phyloP scores from a whole-genome alignment of 2,888 invertebrate genomes.

The Litoditis marina region DNA sequence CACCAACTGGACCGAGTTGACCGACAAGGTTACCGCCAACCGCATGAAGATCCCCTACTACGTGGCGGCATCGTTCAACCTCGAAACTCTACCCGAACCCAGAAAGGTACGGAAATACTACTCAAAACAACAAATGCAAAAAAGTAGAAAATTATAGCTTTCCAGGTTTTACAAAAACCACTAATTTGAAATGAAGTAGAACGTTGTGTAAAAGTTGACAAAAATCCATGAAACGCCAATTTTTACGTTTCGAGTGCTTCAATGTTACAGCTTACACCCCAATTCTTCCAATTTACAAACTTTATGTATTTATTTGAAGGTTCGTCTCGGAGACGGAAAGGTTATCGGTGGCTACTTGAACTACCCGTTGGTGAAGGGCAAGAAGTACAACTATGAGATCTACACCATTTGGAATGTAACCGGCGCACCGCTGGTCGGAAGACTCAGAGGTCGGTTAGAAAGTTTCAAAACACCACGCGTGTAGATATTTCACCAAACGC shows the following conservation, averaged over 20 bases:
- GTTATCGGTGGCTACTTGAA: constrained; percentile 62
- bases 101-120: constrained; percentile 41
- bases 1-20: constrained; percentile 60
- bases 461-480: too few relatives aligned
- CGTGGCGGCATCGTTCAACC: constrained; percentile 60
- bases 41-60: constrained; percentile 59
- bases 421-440: constrained; percentile 56
- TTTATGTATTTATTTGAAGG: constrained; percentile 15
- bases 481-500: too few relatives aligned
- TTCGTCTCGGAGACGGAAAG: constrained; percentile 58
- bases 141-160: too few relatives aligned
- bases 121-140: too few relatives aligned
- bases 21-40: constrained; percentile 61
- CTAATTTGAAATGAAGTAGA: too few relatives aligned
- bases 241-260: too few relatives aligned
- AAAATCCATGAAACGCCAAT: too few relatives aligned
- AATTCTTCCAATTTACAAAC: too few relatives aligned
- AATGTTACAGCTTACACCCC: too few relatives aligned
- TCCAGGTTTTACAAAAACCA: too few relatives aligned
- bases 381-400: constrained; percentile 61
- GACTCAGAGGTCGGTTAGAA: constrained; percentile 51
- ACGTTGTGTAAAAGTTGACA: too few relatives aligned
- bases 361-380: constrained; percentile 60
- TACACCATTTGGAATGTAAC: constrained; percentile 59
- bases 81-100: constrained; percentile 55